Conservation (phyloP, 2,113 vertebrate genomes). For the Ochotona curzoniae region DNA sequence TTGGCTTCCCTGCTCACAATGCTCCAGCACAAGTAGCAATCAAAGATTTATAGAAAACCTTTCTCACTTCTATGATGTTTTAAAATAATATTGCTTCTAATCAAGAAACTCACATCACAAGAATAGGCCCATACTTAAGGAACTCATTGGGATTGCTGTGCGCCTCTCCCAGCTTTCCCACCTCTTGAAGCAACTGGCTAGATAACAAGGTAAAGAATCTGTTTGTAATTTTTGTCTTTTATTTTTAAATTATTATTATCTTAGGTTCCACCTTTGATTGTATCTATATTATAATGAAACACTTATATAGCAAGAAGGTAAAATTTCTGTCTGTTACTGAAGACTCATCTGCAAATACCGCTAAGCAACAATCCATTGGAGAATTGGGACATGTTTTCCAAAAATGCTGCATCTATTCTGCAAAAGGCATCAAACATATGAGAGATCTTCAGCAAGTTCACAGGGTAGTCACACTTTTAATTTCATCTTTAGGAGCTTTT, state of each 20-base stretch:
- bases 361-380: background rate
- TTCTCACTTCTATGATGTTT: too few relatives aligned
- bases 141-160: background rate
- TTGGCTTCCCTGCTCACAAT: background rate
- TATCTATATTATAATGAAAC: too few relatives aligned
- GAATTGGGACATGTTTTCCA: background rate
- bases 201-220: background rate
- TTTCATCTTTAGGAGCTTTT: too few relatives aligned
- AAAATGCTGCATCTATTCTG: background rate
- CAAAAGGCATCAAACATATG: background rate
- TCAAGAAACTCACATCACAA: background rate
- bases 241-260: too few relatives aligned
- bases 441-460: too few relatives aligned
- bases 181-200: background rate
- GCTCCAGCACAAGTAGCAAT: background rate
- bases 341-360: background rate
- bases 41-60: background rate
- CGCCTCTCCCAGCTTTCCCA: too few relatives aligned
- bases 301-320: too few relatives aligned
- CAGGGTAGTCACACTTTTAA: too few relatives aligned
- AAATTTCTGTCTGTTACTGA: too few relatives aligned
- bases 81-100: background rate
- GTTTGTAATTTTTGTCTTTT: background rate
- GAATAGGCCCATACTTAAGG: background rate
- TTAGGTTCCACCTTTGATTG: too few relatives aligned